Percentiles rank a stretch among this genome's conserved stretches.
These are phyloP conservation scores for Zosterops borbonicus DNA, from an alignment of 2,113 vertebrate genomes.

Conservation along the genomic window DNA sequence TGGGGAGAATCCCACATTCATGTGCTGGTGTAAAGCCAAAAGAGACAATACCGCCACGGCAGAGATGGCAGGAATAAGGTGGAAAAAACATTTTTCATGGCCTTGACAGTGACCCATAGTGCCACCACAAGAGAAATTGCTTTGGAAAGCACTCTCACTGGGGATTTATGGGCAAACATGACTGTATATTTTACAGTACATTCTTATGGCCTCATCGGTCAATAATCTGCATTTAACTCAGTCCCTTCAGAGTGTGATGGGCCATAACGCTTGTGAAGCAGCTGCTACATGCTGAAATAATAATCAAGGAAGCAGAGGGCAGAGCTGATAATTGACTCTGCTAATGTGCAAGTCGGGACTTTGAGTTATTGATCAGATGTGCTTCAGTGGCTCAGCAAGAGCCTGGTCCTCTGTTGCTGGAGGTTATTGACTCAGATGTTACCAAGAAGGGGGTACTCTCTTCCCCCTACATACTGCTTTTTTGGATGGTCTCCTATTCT, in stretches of 20 bases:
- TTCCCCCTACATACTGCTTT: neutral
- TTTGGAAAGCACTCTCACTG: constrained; percentile 7
- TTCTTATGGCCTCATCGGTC: constrained; percentile 56
- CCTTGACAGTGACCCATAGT: constrained; percentile 9
- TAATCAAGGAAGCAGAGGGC: constrained; percentile 70
- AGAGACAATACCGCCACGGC: neutral
- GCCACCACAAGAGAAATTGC: neutral
- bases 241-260: constrained; percentile 56
- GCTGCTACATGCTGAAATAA: constrained; percentile 71
- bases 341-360: constrained; percentile 56
- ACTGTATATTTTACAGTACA: constrained; percentile 46
- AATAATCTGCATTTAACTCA: constrained; percentile 70
- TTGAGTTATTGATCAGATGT: constrained; percentile 66
- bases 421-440: neutral
- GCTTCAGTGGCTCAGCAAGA: constrained; percentile 36
- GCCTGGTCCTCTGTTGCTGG: neutral
- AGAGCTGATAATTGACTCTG: constrained; percentile 66
- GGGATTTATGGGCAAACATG: constrained; percentile 36
- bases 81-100: neutral
- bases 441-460: neutral
- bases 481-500: neutral
- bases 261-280: constrained; percentile 63
- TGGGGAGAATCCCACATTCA: neutral
- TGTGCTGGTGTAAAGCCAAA: neutral
- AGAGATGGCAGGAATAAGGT: neutral